These are phyloP conservation scores for Synanthedon andrenaeformis DNA, from an alignment of 2,888 invertebrate genomes.

Conservation along the genomic window DNA sequence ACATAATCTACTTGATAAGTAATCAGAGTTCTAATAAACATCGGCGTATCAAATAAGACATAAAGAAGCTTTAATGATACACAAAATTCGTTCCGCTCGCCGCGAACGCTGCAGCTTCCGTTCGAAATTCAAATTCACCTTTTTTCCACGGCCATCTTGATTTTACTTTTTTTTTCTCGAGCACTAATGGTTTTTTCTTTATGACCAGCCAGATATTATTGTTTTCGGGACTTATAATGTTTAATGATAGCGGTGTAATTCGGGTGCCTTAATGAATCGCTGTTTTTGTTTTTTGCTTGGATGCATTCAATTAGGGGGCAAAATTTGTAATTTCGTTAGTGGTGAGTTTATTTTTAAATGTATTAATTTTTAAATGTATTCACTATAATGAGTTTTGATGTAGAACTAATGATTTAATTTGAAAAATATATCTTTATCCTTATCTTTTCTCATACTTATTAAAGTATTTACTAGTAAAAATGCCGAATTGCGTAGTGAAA, in stretches of 20 bases:
- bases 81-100: slow-evolving; percentile 51
- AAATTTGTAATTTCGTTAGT: slow-evolving; percentile 4
- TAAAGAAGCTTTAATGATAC: slow-evolving; percentile 46
- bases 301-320: slow-evolving; percentile 8
- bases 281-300: slow-evolving; percentile 9
- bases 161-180: slow-evolving; percentile 17
- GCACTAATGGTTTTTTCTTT: slow-evolving; percentile 25
- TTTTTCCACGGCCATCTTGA: slow-evolving; percentile 20
- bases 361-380: no score
- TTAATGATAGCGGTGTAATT: slow-evolving; percentile 42
- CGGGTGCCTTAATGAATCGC: slow-evolving; percentile 33
- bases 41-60: slow-evolving; percentile 31
- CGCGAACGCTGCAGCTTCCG: slow-evolving; percentile 48
- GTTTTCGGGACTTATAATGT: slow-evolving; percentile 38
- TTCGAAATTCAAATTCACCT: slow-evolving; percentile 51
- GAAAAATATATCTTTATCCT: no score
- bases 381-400: no score
- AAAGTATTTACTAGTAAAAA: no score
- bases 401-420: no score
- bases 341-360: background rate
- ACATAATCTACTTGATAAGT: slow-evolving; percentile 9
- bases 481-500: no score
- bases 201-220: slow-evolving; percentile 28
- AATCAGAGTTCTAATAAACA: slow-evolving; percentile 30
- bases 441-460: no score